phyloP scores from a whole-genome alignment of 2,113 vertebrate genomes.

The Cinclus cinclus region DNA sequence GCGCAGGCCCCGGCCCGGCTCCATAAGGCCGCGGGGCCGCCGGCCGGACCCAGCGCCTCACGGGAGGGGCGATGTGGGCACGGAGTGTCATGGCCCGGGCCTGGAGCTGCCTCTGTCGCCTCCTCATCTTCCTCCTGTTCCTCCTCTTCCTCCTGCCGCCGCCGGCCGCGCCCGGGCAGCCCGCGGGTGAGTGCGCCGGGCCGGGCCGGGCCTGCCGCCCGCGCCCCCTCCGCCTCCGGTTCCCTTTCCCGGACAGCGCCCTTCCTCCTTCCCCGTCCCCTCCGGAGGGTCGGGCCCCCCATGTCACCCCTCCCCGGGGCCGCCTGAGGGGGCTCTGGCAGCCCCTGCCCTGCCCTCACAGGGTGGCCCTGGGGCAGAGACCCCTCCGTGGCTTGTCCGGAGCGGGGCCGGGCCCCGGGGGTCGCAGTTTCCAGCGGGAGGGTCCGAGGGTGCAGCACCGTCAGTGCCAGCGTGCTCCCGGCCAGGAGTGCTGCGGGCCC shows the following conservation, averaged over 20 bases:
- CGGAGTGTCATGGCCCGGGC: background rate
- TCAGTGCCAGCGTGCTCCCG: accelerated
- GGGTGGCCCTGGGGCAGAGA: background rate
- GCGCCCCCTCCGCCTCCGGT: background rate
- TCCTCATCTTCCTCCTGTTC: background rate
- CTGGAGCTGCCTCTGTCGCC: background rate
- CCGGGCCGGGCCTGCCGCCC: background rate
- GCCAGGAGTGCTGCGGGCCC: accelerated
- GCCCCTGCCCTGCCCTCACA: background rate
- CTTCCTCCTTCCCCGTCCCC: background rate
- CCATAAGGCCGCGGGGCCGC: background rate
- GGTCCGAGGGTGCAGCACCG: accelerated
- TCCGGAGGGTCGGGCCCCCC: background rate
- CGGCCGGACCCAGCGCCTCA: background rate
- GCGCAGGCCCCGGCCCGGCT: constrained; percentile 13
- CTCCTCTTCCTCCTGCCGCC: background rate
- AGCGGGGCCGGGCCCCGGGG: background rate
- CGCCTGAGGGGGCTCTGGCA: background rate
- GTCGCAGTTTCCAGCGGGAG: background rate
- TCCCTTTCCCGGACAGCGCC: background rate
- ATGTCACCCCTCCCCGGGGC: too few species aligned
- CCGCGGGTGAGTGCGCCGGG: constrained; percentile 11
- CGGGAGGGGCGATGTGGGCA: background rate
- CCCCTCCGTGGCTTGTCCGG: accelerated
- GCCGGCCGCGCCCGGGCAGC: background rate